phyloP scores from a whole-genome alignment of 2,888 invertebrate genomes.

The Orchesellides sinensis region DNA sequence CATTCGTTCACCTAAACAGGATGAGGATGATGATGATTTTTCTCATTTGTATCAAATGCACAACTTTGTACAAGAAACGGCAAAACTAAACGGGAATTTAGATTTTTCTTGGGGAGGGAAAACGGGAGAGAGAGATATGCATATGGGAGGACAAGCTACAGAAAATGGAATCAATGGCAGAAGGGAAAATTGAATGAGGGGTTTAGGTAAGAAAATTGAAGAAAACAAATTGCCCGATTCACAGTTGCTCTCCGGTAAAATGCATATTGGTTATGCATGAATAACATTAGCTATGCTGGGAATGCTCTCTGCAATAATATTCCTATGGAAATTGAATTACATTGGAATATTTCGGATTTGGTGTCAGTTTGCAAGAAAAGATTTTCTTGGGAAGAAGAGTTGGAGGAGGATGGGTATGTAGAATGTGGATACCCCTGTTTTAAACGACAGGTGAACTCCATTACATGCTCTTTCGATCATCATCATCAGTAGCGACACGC shows the following conservation, averaged over 20 bases:
- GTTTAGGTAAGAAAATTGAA: constrained; percentile 38
- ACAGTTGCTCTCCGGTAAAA: constrained; percentile 6
- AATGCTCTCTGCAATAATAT: constrained; percentile 52
- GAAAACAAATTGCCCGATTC: constrained; percentile 54
- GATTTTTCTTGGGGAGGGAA: no score
- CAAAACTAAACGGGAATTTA: no score
- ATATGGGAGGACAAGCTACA: neutral
- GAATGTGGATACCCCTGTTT: no score
- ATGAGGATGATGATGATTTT: constrained; percentile 24
- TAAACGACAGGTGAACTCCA: constrained; percentile 47
- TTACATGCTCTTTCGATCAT: constrained; percentile 22
- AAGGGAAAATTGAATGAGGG: constrained; percentile 30
- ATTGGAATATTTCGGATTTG: constrained; percentile 39
- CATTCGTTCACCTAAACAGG: neutral
- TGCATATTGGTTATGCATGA: constrained; percentile 56
- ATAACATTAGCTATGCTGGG: constrained; percentile 50
- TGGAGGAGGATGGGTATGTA: neutral
- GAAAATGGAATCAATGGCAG: neutral
- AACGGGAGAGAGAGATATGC: constrained; percentile 9
- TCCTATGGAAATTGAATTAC: constrained; percentile 58
- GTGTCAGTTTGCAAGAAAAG: constrained; percentile 19
- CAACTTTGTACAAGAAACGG: constrained; percentile 16
- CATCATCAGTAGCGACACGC: neutral
- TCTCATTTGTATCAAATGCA: constrained; percentile 56
- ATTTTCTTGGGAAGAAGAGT: neutral